Percentiles rank a stretch among this genome's conserved stretches.
phyloP scores from a whole-genome alignment of 2,797 vertebrate genomes.

The Amphiprion clarkii region DNA sequence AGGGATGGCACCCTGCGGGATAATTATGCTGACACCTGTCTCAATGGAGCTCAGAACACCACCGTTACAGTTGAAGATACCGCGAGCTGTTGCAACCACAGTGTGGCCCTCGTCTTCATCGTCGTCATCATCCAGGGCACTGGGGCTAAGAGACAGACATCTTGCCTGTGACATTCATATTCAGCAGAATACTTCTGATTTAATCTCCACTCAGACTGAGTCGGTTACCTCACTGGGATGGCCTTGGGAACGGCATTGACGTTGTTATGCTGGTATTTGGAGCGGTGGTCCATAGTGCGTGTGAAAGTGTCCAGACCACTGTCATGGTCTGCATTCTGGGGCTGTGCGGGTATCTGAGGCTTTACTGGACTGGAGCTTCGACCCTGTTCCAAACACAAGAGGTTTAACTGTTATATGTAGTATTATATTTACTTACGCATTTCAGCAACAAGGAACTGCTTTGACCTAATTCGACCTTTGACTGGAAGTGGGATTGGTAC shows the following conservation, averaged over 20 bases:
- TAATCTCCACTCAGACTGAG: background rate
- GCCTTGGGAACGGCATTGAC: constrained; percentile 94
- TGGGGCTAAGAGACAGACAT: constrained; percentile 86
- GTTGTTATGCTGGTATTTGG: constrained; percentile 95
- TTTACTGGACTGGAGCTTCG: constrained; percentile 86
- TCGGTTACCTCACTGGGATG: constrained; percentile 93
- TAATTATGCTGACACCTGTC: constrained; percentile 98
- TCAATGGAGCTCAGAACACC: constrained; percentile 98
- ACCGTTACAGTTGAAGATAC: constrained; percentile 96
- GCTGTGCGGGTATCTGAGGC: constrained; percentile 86
- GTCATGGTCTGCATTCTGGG: constrained; percentile 88
- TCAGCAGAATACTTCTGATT: constrained; percentile 13
- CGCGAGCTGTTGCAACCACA: constrained; percentile 96
- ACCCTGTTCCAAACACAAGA: constrained; percentile 59
- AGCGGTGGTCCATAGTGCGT: constrained; percentile 89
- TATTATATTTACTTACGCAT: background rate
- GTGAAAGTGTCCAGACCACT: constrained; percentile 93
- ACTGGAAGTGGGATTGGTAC: background rate
- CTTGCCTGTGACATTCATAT: constrained; percentile 64
- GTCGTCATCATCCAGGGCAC: constrained; percentile 96
- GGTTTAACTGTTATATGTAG: background rate
- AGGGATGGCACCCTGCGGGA: constrained; percentile 97
- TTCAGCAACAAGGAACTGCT: background rate
- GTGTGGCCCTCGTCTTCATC: constrained; percentile 99
- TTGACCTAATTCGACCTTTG: background rate